Evolutionary conservation across 1,140 invertebrate genomes (phyloP).

Genomic region (Diabrotica undecimpunctata): DNA sequence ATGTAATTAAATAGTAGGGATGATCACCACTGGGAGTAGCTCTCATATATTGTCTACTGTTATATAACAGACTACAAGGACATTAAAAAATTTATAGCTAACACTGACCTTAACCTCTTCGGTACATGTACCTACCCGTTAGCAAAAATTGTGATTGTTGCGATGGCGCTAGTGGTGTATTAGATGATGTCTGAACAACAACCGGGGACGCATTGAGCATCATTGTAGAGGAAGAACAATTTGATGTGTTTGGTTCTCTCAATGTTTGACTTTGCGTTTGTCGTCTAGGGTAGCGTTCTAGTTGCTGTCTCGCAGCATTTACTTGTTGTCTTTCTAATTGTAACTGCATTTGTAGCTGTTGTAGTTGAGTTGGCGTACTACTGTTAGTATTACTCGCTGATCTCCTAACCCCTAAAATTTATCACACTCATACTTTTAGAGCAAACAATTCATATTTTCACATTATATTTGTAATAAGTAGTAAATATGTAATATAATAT

Average conservation of each 20-base stretch:
- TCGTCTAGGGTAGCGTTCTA: conserved; percentile 80
- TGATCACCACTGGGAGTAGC: no score
- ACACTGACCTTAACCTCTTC: no score
- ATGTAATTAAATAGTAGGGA: no score
- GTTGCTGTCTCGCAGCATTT: conserved; percentile 75
- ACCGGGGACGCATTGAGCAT: conserved; percentile 42
- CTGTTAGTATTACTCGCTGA: conserved; percentile 53
- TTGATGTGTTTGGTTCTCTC: conserved; percentile 34
- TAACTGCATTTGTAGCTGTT: conserved; percentile 87
- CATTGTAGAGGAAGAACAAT: conserved; percentile 39
- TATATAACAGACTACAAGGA: no score
- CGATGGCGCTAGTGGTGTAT: conserved; percentile 33
- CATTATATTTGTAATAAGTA: no score
- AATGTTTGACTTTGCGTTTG: conserved; percentile 53
- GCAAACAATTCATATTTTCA: no score
- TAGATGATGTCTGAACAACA: conserved; percentile 34
- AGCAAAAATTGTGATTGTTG: conserved; percentile 43
- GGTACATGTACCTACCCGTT: conserved; percentile 25
- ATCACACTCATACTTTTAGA: no score
- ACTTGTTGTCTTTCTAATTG: conserved; percentile 83
- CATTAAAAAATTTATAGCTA: no score
- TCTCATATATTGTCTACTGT: no score
- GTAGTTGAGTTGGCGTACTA: conserved; percentile 71
- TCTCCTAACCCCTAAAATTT: conserved; percentile 66
- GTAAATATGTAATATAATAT: no score